A percentile compares a stretch with the other conserved stretches of the same genome.
These are phyloP conservation scores for Setophaga petechia DNA, from an alignment of 2,113 vertebrate species.

Conservation along the genomic window DNA sequence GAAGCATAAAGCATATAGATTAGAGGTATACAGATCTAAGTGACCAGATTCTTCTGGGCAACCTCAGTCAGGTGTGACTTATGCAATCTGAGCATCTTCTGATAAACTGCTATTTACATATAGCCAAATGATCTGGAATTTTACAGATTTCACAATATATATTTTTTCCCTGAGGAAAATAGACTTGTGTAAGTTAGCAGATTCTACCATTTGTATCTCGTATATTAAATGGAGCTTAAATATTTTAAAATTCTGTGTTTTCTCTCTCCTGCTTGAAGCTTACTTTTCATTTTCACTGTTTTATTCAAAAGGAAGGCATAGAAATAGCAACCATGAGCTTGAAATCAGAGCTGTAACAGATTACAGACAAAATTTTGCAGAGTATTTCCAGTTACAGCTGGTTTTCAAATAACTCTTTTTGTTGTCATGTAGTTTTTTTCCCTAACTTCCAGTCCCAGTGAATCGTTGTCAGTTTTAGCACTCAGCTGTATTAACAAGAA, in stretches of 20 bases:
- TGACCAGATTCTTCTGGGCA: constrained; percentile 25
- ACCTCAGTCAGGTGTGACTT: constrained; percentile 26
- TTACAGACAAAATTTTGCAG: constrained; percentile 48
- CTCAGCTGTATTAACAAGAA: constrained; percentile 52
- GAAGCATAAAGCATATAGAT: not conserved
- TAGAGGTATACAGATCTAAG: not conserved
- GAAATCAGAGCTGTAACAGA: constrained; percentile 57
- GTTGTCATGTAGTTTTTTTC: not conserved
- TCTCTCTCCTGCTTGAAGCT: constrained; percentile 64
- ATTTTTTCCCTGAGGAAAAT: not conserved
- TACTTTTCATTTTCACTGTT: constrained; percentile 44
- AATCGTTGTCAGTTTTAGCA: constrained; percentile 29
- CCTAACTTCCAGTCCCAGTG: not conserved
- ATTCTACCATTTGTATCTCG: constrained; percentile 18
- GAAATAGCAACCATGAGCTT: constrained; percentile 62
- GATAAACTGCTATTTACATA: constrained; percentile 33
- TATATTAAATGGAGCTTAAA: constrained; percentile 56
- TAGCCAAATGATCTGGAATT: constrained; percentile 55
- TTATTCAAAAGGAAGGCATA: constrained; percentile 59
- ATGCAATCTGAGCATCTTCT: constrained; percentile 38
- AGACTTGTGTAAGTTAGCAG: constrained; percentile 32
- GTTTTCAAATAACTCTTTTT: constrained; percentile 35
- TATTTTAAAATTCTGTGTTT: constrained; percentile 48
- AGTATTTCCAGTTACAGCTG: constrained; percentile 62
- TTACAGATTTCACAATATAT: constrained; percentile 30